Evolutionary conservation across 1,140 invertebrate species (phyloP).

Genomic region (Magallana ariakensis): DNA sequence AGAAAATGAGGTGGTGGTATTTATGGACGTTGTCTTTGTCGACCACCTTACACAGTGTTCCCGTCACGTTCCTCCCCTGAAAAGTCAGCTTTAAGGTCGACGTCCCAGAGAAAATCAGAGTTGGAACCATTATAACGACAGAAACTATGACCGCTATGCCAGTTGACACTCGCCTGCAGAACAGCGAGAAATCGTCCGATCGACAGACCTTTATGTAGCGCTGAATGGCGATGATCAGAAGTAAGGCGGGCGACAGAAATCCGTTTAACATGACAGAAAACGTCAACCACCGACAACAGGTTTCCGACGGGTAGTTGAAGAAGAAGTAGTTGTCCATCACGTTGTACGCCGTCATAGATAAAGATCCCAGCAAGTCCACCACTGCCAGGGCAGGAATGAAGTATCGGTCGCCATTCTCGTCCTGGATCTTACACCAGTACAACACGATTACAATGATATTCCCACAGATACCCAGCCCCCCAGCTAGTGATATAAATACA

Average conservation of each 20-base stretch:
- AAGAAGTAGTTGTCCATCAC: background rate
- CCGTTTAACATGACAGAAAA: background rate
- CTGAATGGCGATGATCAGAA: constrained; percentile 14
- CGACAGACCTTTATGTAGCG: constrained; percentile 7
- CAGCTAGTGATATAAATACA: background rate
- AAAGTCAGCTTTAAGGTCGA: background rate
- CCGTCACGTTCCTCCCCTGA: background rate
- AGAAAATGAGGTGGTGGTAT: background rate
- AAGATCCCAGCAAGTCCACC: background rate
- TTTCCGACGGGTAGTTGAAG: constrained; percentile 10
- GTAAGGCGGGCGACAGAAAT: background rate
- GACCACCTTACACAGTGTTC: background rate
- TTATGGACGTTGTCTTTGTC: background rate
- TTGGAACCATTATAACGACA: background rate
- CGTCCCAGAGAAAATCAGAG: background rate
- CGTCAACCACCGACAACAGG: background rate
- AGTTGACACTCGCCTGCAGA: background rate
- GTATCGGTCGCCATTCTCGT: constrained; percentile 18
- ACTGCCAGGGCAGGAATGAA: constrained; percentile 5
- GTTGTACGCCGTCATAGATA: background rate
- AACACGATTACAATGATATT: constrained; percentile 11
- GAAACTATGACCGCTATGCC: background rate
- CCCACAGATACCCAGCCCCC: background rate
- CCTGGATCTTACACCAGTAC: constrained; percentile 14
- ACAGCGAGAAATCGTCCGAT: background rate